Conservation (phyloP, 2,113 vertebrate genomes). For the Octodon degus region DNA sequence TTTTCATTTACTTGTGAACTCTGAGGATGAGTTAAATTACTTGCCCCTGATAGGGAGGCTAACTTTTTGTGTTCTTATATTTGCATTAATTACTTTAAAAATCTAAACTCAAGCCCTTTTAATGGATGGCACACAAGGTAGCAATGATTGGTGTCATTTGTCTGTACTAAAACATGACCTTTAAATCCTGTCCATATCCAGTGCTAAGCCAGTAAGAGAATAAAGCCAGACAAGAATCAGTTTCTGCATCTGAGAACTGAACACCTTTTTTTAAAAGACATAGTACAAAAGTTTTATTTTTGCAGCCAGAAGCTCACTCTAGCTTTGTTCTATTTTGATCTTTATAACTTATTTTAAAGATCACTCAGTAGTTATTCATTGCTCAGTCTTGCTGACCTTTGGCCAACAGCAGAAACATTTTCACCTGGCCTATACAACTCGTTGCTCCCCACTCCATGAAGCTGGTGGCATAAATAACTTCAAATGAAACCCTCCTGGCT, state of each 20-base stretch:
- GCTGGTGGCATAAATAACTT: conserved; percentile 64
- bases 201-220: neutral
- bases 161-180: conserved; percentile 3
- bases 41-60: neutral
- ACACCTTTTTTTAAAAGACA: conserved; percentile 58
- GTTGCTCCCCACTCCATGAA: conserved; percentile 59
- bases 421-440: conserved; percentile 60
- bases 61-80: neutral
- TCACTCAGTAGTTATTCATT: conserved; percentile 54
- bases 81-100: neutral
- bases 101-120: neutral
- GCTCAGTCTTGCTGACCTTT: conserved; percentile 71
- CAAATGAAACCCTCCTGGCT: conserved; percentile 65
- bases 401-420: conserved; percentile 65
- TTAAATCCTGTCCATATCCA: neutral
- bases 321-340: conserved; percentile 72
- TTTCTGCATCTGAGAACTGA: neutral
- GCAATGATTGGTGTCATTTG: neutral
- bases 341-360: conserved; percentile 75
- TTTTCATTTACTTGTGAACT: neutral
- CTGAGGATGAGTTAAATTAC: neutral
- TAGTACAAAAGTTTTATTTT: conserved; percentile 71
- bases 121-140: neutral
- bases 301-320: conserved; percentile 56
- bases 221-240: neutral